A percentile compares a stretch with the other conserved stretches of the same genome.
Conservation (phyloP, 23 tunicate genomes). For the Oikopleura dioica region DNA sequence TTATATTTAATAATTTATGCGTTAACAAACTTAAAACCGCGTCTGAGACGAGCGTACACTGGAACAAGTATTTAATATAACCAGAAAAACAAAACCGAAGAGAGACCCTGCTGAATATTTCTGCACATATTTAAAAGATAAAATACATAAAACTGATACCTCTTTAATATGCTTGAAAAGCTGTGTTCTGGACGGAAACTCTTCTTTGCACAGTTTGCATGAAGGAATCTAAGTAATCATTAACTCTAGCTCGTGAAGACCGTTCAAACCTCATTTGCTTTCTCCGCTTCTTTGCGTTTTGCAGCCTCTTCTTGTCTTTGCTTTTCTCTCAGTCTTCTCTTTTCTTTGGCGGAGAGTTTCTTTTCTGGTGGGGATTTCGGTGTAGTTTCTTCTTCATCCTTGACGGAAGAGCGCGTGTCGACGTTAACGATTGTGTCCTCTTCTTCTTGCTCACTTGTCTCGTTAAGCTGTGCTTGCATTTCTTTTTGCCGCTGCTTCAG, state of each 20-base stretch:
- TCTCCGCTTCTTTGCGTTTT: not conserved
- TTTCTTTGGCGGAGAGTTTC: not conserved
- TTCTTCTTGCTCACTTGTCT: not conserved
- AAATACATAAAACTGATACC: too few relatives aligned
- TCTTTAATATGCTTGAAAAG: not conserved
- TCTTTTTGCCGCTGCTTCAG: not conserved
- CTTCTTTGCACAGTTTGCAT: not conserved
- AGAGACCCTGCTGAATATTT: not conserved
- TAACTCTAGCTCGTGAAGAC: too few relatives aligned
- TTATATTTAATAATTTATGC: too few relatives aligned
- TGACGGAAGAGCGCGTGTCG: not conserved
- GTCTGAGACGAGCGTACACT: too few relatives aligned
- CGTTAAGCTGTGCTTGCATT: not conserved
- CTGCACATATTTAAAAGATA: too few relatives aligned
- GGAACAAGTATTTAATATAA: too few relatives aligned
- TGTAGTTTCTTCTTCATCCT: not conserved
- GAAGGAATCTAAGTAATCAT: too few relatives aligned
- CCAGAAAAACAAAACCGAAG: not conserved
- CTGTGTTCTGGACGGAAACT: not conserved
- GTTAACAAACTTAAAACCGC: too few relatives aligned
- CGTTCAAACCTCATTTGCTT: not conserved
- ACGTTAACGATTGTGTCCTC: not conserved
- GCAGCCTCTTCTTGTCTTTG: not conserved
- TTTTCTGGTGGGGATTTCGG: not conserved
- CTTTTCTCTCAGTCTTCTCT: not conserved